Percentiles rank a stretch among this genome's conserved stretches.
phyloP scores from a whole-genome alignment of 2,797 vertebrate genomes.

The Heteromormyrus szaboi region DNA sequence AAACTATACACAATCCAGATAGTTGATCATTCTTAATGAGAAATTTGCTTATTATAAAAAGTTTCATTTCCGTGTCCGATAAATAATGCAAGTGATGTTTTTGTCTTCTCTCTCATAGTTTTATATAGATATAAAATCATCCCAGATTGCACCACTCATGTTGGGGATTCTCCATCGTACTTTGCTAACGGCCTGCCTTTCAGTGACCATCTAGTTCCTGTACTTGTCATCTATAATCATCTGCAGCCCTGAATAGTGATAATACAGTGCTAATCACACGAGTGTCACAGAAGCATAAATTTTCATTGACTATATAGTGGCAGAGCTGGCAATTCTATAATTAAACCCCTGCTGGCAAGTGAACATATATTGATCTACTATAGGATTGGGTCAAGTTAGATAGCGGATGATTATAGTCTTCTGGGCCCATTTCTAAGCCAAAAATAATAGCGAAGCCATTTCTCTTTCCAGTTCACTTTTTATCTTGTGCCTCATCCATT shows the following conservation, averaged over 20 bases:
- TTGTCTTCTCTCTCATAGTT: not conserved
- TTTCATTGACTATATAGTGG: not conserved
- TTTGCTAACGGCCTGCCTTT: not conserved
- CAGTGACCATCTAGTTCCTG: not conserved
- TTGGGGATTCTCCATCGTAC: not conserved
- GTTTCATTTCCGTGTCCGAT: not conserved
- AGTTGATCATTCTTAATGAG: not conserved
- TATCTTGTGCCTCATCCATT: not conserved
- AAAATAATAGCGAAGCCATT: not conserved
- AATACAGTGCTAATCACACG: not conserved
- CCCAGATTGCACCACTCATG: not conserved
- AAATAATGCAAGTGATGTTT: not conserved
- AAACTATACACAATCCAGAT: not conserved
- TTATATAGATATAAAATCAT: slow-evolving; percentile 1
- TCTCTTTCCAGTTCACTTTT: not conserved
- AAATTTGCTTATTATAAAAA: not conserved
- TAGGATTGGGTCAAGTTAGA: not conserved
- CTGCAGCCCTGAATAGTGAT: not conserved
- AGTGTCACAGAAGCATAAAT: not conserved
- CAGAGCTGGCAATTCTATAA: not conserved
- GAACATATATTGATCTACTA: slow-evolving; percentile 11
- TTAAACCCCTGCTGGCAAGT: not conserved
- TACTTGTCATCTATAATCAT: not conserved
- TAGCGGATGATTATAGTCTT: not conserved
- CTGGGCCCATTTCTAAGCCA: not conserved